Evolutionary conservation across 2,888 invertebrate species (phyloP), one percentile per base, ranked within the genome.

Genomic region (Diloba caeruleocephala): DNA sequence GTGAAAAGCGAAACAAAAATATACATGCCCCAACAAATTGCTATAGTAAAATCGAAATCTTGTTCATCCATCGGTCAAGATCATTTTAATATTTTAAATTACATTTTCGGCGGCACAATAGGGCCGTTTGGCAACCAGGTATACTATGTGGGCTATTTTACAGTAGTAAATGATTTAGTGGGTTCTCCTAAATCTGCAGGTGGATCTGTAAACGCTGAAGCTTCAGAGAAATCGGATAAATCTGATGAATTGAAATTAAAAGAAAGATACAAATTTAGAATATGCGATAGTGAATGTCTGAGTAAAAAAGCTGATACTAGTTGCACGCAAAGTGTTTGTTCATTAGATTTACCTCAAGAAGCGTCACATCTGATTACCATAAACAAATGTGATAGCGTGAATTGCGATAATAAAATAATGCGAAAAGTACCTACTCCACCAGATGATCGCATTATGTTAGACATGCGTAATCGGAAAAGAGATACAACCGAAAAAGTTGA

Each of bases 71-170:
- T 87, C 14, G 46, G 67, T 25, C 67, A 54, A 34, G 62, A 75
- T 9, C 67, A 73, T 39, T 56, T 74, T 10, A 85, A 85, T 55
- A 68, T 84, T 13, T 77, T 85, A 37, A 76, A 82, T 58, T 89
- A 90, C 32, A 84, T 90, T 54, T 90, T 88, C 71, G 83, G 81
- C 6, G 78, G 81, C 29, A 61, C 52, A 8, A 61, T 54, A 14
- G 76, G 71, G 8, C 65, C 73, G 8, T 79, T 76, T 48, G 76
- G 78, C 2, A 85, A 85, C 45, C 71, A 78, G 63, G 78, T 87
- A 9, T 90, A 88, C 58, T 88, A 75, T 59, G 89, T 92, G 0
- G 81, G 81, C 25, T 92, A 90, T 73, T 87, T 85, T 66, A 89
- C 87, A 17, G 85, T 91, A 23, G 76, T 85, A 65, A 84, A 80